A percentile compares a stretch with the other conserved stretches of the same genome.
phyloP scores from a whole-genome alignment of 2,888 invertebrate species.

The Macropis europaea region DNA sequence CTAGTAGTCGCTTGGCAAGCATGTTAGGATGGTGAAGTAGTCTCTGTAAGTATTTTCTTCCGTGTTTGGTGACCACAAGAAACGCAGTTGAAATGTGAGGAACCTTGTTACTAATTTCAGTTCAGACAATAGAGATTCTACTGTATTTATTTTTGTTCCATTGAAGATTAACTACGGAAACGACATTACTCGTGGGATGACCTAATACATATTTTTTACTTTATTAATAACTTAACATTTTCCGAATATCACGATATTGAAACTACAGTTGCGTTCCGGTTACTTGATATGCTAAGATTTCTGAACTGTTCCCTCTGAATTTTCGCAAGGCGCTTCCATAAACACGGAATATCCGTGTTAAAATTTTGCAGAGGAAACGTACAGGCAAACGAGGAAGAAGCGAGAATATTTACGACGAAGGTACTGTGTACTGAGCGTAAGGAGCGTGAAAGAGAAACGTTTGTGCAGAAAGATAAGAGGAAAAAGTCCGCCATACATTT shows the following conservation, averaged over 20 bases:
- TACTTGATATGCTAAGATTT: not conserved
- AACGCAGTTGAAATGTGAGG: too few species aligned
- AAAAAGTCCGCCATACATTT: slow-evolving; percentile 40
- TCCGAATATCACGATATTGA: not conserved
- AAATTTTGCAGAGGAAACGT: not conserved
- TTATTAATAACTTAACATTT: not conserved
- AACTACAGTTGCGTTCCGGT: not conserved
- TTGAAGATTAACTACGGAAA: not conserved
- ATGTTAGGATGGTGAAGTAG: too few species aligned
- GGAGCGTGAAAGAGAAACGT: slow-evolving; percentile 47
- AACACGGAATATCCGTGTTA: not conserved
- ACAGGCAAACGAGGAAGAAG: not conserved
- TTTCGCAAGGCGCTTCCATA: not conserved
- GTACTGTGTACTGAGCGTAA: slow-evolving; percentile 2
- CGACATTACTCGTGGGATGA: not conserved
- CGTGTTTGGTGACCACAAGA: too few species aligned
- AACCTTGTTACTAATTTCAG: too few species aligned
- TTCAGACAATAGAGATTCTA: too few species aligned
- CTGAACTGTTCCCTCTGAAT: not conserved
- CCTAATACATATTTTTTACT: not conserved
- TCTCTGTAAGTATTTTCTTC: too few species aligned
- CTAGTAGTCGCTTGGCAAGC: too few species aligned
- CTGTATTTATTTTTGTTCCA: too few species aligned
- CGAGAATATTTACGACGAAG: slow-evolving; percentile 21
- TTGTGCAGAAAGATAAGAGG: slow-evolving; percentile 54